Evolutionary conservation across 2,113 vertebrate species (phyloP), one percentile per base, ranked within the genome.

Genomic region (Xiphophorus couchianus): DNA sequence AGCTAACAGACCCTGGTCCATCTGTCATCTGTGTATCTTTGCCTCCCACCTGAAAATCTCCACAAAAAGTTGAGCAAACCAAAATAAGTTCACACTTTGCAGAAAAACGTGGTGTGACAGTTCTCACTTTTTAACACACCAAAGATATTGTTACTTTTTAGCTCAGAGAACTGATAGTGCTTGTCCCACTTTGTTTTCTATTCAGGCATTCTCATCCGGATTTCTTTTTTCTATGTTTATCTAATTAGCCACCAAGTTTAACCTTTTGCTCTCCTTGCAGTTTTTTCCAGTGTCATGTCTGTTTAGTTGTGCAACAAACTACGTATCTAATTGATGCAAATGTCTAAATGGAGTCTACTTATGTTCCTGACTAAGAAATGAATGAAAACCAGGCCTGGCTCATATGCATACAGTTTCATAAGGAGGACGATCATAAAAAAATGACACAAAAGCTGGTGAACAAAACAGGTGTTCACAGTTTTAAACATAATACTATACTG

Each of bases 11-110:
- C 60, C n/a, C 9, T 25, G 22, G 63, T n/a, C 63, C 63, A 66
- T 65, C 63, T 65, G 63, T 65, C 63, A 66, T 65, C 63, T 65
- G 63, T 65, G 31, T 22, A 13, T 25, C 25, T 62, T 65, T 65
- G 1, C 64, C 33, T 66, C 35, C 64, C 35, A 39, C 25, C 33
- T 39, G 33, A 14, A 14, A 25, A 27, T 66, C 64, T 66, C 17
- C 35, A 39, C 64, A 39, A n/a, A 37, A 66, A 35, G 22, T 27
- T 66, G 33, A 39, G n/a, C 37, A n/a, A 27, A 66, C 22, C 25
- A 66, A 66, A 25, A 66, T n/a, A 66, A n/a, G 33, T 66, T 66
- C 22, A 66, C 15, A 5, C 10, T 27, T 66, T 35, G 25, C 25
- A 15, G 64, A 39, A 13, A 25, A 39, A 25, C 25, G 27, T 5